These are phyloP conservation scores for Auanema freiburgensis DNA, from an alignment of 2,888 invertebrate species.

Conservation along the genomic window DNA sequence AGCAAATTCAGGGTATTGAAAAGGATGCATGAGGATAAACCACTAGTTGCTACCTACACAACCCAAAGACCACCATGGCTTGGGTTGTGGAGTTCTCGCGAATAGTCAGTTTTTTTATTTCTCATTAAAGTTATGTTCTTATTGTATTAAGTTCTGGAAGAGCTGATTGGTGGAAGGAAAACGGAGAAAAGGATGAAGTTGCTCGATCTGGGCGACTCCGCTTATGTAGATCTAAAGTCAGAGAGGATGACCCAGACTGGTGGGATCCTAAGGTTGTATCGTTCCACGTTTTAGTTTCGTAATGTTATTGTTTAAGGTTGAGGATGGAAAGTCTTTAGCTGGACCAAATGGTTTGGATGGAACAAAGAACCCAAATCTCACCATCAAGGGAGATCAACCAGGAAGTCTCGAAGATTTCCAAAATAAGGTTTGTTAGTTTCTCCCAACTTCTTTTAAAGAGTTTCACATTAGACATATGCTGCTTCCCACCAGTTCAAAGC, in stretches of 20 bases:
- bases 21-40: conserved; percentile 34
- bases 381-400: conserved; percentile 54
- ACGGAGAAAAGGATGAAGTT: conserved; percentile 43
- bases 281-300: not conserved
- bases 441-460: not conserved
- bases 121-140: not conserved
- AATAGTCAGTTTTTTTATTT: conserved; percentile 44
- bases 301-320: conserved; percentile 33
- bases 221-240: conserved; percentile 28
- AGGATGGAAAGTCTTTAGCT: conserved; percentile 59
- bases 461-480: conserved; percentile 39
- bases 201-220: conserved; percentile 40
- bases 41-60: conserved; percentile 50
- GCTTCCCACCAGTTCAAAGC: conserved; percentile 57
- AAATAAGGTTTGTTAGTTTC: conserved; percentile 34
- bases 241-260: conserved; percentile 55
- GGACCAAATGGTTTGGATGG: conserved; percentile 58
- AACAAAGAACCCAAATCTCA: conserved; percentile 40
- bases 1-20: too few relatives aligned
- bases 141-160: conserved; percentile 51
- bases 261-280: conserved; percentile 43
- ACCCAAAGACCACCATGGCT: conserved; percentile 57
- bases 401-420: conserved; percentile 54
- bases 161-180: conserved; percentile 59
- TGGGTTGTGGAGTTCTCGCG: conserved; percentile 50